phyloP scores from a whole-genome alignment of 1,140 invertebrate species.

The Microplitis demolitor region DNA sequence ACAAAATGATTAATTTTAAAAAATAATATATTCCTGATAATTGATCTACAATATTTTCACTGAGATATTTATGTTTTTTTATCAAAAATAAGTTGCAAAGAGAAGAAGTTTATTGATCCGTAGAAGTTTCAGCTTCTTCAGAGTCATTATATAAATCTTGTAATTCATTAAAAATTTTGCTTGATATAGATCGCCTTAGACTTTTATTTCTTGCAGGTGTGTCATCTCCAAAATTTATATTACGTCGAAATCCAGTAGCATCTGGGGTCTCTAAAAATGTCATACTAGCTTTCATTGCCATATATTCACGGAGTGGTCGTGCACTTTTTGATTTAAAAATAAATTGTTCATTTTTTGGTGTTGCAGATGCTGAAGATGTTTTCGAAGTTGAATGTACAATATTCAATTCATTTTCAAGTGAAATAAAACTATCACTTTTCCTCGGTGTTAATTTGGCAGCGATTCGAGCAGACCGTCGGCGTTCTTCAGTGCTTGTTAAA shows the following conservation, averaged over 20 bases:
- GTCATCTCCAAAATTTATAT: not conserved
- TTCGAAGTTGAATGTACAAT: not conserved
- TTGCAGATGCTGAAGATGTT: not conserved
- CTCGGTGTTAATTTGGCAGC: not conserved
- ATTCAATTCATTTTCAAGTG: not conserved
- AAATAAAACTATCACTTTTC: conserved; percentile 6
- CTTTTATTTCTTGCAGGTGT: conserved; percentile 1
- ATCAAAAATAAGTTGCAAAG: not conserved
- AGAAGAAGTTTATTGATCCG: not conserved
- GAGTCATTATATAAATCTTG: conserved; percentile 16
- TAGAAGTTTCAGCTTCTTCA: not conserved
- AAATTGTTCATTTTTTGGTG: not conserved
- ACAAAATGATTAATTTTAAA: no score
- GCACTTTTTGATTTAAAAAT: not conserved
- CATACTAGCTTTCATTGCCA: conserved; percentile 21
- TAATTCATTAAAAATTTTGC: conserved; percentile 16
- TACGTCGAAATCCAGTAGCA: not conserved
- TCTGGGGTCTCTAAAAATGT: conserved; percentile 19
- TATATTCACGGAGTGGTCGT: conserved; percentile 9
- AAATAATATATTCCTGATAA: no score
- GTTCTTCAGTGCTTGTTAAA: not conserved
- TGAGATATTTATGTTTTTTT: no score
- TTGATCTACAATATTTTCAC: no score
- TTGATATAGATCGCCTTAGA: conserved; percentile 11
- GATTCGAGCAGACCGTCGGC: not conserved